These are phyloP conservation scores for Perognathus longimembris DNA, from an alignment of 2,113 vertebrate species.

Conservation along the genomic window DNA sequence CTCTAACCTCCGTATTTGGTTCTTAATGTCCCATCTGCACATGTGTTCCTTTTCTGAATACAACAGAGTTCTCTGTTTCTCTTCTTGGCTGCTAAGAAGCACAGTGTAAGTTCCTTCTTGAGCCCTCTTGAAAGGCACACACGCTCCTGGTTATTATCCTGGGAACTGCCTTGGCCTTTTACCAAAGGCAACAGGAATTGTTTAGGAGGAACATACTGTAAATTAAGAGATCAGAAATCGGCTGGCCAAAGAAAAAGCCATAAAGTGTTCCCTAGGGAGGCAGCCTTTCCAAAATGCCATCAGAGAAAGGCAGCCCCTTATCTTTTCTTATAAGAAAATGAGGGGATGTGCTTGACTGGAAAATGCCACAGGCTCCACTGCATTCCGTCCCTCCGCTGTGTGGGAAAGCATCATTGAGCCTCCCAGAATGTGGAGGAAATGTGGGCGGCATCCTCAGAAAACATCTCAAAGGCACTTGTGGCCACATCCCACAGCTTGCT, in stretches of 20 bases:
- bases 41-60: background rate
- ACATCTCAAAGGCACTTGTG: fast-evolving
- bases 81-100: background rate
- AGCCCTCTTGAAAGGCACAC: background rate
- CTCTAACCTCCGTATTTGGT: background rate
- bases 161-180: background rate
- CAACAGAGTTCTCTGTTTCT: background rate
- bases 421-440: background rate
- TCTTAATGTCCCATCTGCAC: background rate
- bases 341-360: background rate
- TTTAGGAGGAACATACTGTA: background rate
- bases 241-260: background rate
- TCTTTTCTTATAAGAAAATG: background rate
- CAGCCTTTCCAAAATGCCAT: background rate
- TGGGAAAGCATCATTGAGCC: background rate
- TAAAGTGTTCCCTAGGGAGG: background rate
- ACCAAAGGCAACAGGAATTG: background rate
- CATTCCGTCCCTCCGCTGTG: background rate
- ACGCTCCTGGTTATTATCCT: background rate
- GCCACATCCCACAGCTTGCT: background rate
- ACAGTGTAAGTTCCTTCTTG: background rate
- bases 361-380: background rate
- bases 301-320: background rate
- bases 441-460: fast-evolving
- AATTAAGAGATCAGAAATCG: conserved; percentile 9